phyloP scores from a whole-genome alignment of 2,888 invertebrate genomes.

The Hemaris fuciformis region DNA sequence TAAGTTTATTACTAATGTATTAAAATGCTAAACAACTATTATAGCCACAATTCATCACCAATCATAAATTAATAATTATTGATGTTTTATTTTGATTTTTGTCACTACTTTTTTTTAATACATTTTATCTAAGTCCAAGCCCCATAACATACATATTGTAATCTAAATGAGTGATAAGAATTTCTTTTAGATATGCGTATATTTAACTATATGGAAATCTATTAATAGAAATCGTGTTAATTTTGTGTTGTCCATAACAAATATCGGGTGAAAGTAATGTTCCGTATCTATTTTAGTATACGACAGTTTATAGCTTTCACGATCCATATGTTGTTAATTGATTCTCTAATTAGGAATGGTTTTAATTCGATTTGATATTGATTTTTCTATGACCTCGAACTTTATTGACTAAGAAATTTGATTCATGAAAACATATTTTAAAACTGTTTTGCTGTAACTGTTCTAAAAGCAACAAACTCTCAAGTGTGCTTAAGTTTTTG shows the following conservation, averaged over 20 bases:
- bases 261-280: constrained; percentile 30
- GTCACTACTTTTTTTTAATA: too few relatives aligned
- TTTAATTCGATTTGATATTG: not conserved
- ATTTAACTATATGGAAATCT: not conserved
- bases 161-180: not conserved
- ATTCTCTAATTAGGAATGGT: constrained; percentile 8
- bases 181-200: not conserved
- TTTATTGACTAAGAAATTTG: not conserved
- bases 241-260: not conserved
- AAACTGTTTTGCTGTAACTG: not conserved
- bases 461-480: not conserved
- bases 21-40: too few relatives aligned
- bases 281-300: constrained; percentile 24
- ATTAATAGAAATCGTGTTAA: not conserved
- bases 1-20: too few relatives aligned
- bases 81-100: too few relatives aligned
- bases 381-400: not conserved
- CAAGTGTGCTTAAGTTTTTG: not conserved
- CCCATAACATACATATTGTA: too few relatives aligned
- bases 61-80: too few relatives aligned
- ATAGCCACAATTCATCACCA: too few relatives aligned
- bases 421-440: not conserved
- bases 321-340: constrained; percentile 20
- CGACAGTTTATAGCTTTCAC: constrained; percentile 30
- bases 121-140: too few relatives aligned